Conservation (phyloP, 2,888 invertebrate genomes). For the Patella caerulea region DNA sequence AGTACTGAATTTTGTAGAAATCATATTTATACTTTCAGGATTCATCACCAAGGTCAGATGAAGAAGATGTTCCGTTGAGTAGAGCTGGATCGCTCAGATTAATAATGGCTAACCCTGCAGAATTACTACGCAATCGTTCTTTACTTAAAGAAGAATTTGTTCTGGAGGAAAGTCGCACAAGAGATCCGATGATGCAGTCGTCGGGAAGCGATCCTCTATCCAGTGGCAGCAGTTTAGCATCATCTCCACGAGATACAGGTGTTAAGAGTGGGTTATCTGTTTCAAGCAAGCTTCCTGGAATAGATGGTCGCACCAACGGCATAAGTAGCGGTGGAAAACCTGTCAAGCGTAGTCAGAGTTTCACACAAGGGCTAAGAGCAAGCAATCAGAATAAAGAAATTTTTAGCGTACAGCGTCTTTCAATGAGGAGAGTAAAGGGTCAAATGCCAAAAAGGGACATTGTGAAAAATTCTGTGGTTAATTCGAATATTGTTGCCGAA, state of each 20-base stretch:
- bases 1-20: too few relatives aligned
- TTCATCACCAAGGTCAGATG: conserved; percentile 54
- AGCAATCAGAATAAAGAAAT: background rate
- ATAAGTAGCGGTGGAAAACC: background rate
- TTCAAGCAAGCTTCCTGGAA: background rate
- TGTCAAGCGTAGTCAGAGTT: background rate
- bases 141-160: conserved; percentile 63
- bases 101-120: conserved; percentile 38
- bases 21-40: conserved; percentile 35
- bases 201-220: conserved; percentile 52
- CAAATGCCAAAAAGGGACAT: background rate
- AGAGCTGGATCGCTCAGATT: conserved; percentile 14
- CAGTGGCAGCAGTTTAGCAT: conserved; percentile 38
- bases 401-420: too few relatives aligned
- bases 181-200: conserved; percentile 50
- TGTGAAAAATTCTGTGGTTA: background rate
- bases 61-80: conserved; percentile 30
- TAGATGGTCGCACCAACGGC: background rate
- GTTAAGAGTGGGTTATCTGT: background rate
- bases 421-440: too few relatives aligned
- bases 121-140: conserved; percentile 51
- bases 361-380: background rate
- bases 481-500: background rate
- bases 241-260: conserved; percentile 43
- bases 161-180: conserved; percentile 63